Percentiles rank a stretch among this genome's conserved stretches.
phyloP scores from a whole-genome alignment of 2,113 vertebrate species.

The Apus apus region DNA sequence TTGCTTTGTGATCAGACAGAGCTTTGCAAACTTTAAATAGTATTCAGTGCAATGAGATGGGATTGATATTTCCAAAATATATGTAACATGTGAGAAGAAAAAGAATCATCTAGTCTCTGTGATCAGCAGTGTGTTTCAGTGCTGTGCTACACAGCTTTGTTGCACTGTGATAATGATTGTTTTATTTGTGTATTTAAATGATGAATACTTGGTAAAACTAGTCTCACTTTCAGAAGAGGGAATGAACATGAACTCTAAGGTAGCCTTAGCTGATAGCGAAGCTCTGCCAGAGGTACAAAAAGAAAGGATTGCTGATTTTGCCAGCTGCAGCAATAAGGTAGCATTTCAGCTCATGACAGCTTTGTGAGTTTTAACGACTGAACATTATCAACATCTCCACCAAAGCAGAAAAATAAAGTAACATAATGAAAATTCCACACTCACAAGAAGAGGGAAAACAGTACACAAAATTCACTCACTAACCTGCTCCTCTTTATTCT shows the following conservation, averaged over 20 bases:
- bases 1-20: background rate
- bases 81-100: background rate
- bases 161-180: background rate
- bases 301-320: background rate
- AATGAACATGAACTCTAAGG: background rate
- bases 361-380: constrained; percentile 24
- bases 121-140: background rate
- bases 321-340: background rate
- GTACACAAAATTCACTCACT: background rate
- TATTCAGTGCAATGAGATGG: background rate
- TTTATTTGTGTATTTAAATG: background rate
- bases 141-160: background rate
- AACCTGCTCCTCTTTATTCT: background rate
- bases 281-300: background rate
- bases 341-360: background rate
- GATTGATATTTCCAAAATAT: background rate
- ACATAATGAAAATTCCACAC: background rate
- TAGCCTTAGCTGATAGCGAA: background rate
- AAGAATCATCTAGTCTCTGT: fast-evolving
- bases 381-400: background rate
- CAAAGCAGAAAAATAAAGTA: background rate
- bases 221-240: background rate
- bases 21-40: background rate
- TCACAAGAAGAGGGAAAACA: background rate
- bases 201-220: background rate